Base-by-base conservation (phyloP, 2,888 invertebrate genomes). In the Keiferia lycopersicella region DNA sequence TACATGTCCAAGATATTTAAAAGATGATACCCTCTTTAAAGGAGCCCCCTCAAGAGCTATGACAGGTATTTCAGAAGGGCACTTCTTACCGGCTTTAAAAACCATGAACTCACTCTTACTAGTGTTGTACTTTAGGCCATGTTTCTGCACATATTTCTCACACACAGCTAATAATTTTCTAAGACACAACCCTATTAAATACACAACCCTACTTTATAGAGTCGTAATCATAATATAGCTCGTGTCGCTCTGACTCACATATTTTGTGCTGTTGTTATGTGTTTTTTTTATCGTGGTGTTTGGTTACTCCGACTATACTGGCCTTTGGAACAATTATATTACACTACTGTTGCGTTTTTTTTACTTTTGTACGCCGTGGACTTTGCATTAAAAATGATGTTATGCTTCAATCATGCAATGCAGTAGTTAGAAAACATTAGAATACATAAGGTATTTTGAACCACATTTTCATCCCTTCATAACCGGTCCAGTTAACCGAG, bases 191-290 rank as follows among this genome's bases (percentile, higher is more conserved):
- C n/a, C n/a, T n/a, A n/a, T n/a, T n/a, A n/a, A n/a, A n/a, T n/a
- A n/a, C n/a, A n/a, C n/a, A 45, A 3, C 50, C 50, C 14, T 53
- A 22, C 26, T 53, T 22, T 3, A 26, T 45, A 60, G n/a, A n/a
- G 60, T 45, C 8, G 26, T 41, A 50, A 58, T 64, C 60, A 64
- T 64, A 64, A 64, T 65, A 30, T 34, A 16, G 26, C 22, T 34
- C 59, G 65, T 65, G 62, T 38, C 51, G 51, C 58, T 59, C 14
- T 65, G 65, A 63, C 53, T 63, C 65, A 63, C 39, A 39, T 50
- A 30, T 62, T 16, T 60, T 34, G 53, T 62, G 65, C 56, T 62
- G 62, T 64, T 65, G 62, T 65, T 62, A 60, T 65, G 63, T 18
- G 12, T 38, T 20, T 58, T 62, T n/a, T 62, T 59, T 63, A 57